Conservation (phyloP, 2,113 vertebrate species). For the Lycocorax pyrrhopterus region DNA sequence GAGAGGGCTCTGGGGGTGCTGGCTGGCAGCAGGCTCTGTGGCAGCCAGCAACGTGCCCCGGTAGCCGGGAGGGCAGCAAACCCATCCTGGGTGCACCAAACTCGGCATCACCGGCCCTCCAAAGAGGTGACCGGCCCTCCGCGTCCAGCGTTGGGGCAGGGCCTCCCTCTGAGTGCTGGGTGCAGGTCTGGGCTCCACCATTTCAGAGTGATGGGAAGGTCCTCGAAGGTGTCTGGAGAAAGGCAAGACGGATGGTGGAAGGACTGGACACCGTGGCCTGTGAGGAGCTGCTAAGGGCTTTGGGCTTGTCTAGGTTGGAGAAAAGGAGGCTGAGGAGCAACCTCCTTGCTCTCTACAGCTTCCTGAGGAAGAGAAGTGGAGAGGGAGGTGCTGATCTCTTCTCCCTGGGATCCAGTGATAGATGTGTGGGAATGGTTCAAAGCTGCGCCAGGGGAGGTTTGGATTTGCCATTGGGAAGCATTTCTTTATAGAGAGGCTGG, state of each 20-base stretch:
- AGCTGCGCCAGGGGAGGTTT: not conserved
- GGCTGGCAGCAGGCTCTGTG: not conserved
- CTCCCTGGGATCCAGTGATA: not conserved
- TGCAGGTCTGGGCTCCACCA: not conserved
- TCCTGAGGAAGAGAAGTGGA: not conserved
- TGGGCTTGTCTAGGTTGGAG: not conserved
- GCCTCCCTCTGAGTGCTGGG: not conserved
- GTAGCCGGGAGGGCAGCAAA: not conserved
- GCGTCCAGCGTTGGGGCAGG: accelerated
- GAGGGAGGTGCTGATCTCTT: not conserved
- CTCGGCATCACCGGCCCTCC: not conserved
- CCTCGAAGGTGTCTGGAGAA: not conserved
- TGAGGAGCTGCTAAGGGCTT: not conserved
- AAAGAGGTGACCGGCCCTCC: not conserved
- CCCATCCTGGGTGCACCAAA: not conserved
- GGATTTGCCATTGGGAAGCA: not conserved
- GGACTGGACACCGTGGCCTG: not conserved
- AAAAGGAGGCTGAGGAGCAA: not conserved
- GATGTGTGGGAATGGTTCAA: not conserved
- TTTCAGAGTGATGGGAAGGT: not conserved
- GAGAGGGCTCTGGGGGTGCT: not conserved
- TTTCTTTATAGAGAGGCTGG: not conserved
- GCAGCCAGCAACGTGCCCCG: not conserved
- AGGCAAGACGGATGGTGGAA: not conserved
- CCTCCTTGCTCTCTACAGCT: not conserved